Percentiles rank a stretch among this genome's conserved stretches.
Conservation (phyloP, 2,888 invertebrate genomes). For the Mystacides longicornis region DNA sequence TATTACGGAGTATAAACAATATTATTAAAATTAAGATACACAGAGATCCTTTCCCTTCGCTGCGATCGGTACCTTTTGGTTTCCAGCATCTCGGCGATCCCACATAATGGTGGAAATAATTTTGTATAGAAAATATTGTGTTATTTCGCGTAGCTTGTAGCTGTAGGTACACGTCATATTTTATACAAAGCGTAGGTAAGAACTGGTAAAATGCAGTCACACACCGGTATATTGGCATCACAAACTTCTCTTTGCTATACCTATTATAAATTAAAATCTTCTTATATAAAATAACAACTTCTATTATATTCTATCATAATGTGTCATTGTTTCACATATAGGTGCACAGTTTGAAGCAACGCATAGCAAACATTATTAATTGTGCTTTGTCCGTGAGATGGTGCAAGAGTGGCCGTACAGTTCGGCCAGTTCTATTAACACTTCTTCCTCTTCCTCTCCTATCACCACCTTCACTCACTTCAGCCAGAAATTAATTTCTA, state of each 20-base stretch:
- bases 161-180: no score
- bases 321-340: constrained; percentile 15
- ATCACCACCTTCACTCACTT: not conserved
- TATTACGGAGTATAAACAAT: constrained; percentile 6
- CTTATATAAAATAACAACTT: no score
- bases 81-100: no score
- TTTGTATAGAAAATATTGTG: no score
- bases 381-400: constrained; percentile 21
- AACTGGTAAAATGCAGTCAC: no score
- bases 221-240: no score
- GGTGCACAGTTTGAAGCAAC: constrained; percentile 17
- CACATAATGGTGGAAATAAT: no score
- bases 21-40: constrained; percentile 2
- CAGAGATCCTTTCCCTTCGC: not conserved
- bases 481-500: not conserved
- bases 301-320: not conserved
- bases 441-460: not conserved
- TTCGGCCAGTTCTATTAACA: constrained; percentile 15
- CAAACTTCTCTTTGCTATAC: no score
- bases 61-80: no score
- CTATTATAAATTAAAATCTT: no score
- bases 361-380: constrained; percentile 7
- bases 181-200: no score
- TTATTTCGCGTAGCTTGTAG: no score
- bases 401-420: constrained; percentile 25